Evolutionary conservation across 2,797 vertebrate species (phyloP), one percentile per base, ranked within the genome.

Genomic region (Muraenolepis orangiensis): DNA sequence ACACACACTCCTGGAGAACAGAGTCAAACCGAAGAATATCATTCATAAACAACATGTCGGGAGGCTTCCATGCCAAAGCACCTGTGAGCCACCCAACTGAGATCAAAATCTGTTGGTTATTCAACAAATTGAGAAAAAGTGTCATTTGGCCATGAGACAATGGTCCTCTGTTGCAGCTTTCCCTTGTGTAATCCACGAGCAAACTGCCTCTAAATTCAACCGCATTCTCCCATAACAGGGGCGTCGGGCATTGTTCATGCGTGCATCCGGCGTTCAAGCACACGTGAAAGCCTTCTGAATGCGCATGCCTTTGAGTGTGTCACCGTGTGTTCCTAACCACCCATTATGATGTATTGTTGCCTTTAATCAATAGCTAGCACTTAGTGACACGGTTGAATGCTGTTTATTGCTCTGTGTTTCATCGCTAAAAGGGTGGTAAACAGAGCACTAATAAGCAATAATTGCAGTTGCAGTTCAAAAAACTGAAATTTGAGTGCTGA

Each of bases 291-390:
- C 80, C 77, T 85, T 82, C 80, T 28, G 13, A 73, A 70, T 74
- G 84, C 73, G 78, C 81, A 80, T 29, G 6, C 77, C 74, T 84
- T 81, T 71, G 78, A 83, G 79, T 77, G 78, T 72, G 77, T 68
- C 70, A 75, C 76, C 78, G 85, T 84, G 86, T n/a, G 80, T 82
- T 86, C 77, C 73, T 74, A 80, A 79, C 72, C 81, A 78, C 77
- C 87, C 85, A 89, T 91, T 87, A 90, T 87, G 80, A 87, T 83
- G 86, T 84, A 82, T 86, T 90, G 87, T 91, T 88, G 80, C 81
- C 79, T 84, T 85, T 85, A 84, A 88, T 91, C 87, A 91, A 91
- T 90, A 87, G 80, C 72, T 91, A 89, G 88, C 89, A 91, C 83
- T 91, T 84, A 85, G 78, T 64, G 75, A 74, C 78, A 57, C 77